These are phyloP conservation scores for Nesidiocoris tenuis DNA, from an alignment of 2,888 invertebrate genomes.

Conservation along the genomic window DNA sequence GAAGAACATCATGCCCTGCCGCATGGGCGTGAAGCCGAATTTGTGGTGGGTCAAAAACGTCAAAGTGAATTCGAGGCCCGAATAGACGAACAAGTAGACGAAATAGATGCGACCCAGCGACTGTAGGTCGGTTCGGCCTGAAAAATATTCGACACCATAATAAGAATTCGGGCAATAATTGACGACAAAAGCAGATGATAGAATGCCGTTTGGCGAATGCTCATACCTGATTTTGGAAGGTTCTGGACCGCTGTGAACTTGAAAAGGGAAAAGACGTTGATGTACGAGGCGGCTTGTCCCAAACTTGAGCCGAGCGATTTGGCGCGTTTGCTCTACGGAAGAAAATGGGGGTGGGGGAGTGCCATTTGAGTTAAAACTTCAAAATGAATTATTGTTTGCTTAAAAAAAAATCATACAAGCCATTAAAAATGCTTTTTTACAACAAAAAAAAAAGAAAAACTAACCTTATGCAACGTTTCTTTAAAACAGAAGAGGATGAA, in stretches of 20 bases:
- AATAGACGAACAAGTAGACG: conserved; percentile 73
- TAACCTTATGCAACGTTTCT: conserved; percentile 77
- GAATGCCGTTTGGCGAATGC: no score
- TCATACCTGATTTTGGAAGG: conserved; percentile 56
- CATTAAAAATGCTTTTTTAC: conserved; percentile 7
- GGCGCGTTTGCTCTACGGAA: conserved; percentile 66
- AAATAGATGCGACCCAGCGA: conserved; percentile 79
- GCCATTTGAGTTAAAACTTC: no score
- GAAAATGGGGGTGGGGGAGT: no score
- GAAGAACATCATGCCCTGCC: conserved; percentile 97
- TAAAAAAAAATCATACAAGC: no score
- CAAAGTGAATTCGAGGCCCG: conserved; percentile 94
- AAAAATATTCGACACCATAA: no score
- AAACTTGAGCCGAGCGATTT: conserved; percentile 67
- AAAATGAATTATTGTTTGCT: no score
- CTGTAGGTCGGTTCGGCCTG: conserved; percentile 66
- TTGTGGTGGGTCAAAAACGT: conserved; percentile 93
- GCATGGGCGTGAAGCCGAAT: conserved; percentile 88
- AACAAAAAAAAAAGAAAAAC: no score
- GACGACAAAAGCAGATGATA: no score
- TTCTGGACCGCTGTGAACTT: conserved; percentile 68
- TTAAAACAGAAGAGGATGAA: conserved; percentile 72
- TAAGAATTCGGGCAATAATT: no score
- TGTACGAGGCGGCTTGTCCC: conserved; percentile 64
- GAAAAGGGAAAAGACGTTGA: conserved; percentile 63